phyloP scores from a whole-genome alignment of 2,888 invertebrate genomes.

The Drosophila nr. medialis region DNA sequence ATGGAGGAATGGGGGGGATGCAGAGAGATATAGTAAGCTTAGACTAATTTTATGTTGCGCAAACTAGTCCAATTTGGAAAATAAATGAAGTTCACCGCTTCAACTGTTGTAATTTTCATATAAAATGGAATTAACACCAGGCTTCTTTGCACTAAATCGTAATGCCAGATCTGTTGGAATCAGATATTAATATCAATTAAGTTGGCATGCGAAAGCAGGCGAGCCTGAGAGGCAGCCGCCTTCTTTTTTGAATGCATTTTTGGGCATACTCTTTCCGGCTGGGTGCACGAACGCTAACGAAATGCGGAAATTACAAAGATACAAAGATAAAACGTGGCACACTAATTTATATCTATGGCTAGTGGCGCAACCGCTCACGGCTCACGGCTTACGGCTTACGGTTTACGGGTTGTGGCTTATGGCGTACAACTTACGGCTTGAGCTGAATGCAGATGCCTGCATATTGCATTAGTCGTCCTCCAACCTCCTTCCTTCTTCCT shows the following conservation, averaged over 20 bases:
- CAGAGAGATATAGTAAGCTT: neutral
- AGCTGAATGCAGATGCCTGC: constrained; percentile 52
- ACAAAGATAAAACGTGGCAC: constrained; percentile 50
- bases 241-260: constrained; percentile 21
- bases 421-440: constrained; percentile 10
- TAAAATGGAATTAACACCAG: constrained; percentile 8
- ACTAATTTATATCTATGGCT: constrained; percentile 44
- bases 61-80: no score
- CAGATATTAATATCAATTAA: constrained; percentile 56
- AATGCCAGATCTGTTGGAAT: constrained; percentile 54
- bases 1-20: no score
- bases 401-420: neutral
- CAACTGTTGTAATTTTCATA: constrained; percentile 6
- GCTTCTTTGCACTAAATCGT: constrained; percentile 11
- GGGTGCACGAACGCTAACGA: constrained; percentile 31
- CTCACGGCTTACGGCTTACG: neutral
- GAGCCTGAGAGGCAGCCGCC: neutral
- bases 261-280: constrained; percentile 4
- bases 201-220: constrained; percentile 16
- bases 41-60: neutral
- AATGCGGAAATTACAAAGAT: constrained; percentile 71
- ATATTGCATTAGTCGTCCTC: constrained; percentile 39
- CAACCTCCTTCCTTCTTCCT: neutral
- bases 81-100: neutral
- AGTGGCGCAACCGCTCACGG: constrained; percentile 10